These are phyloP conservation scores for Papio anubis DNA, from an alignment of 2,113 vertebrate genomes.

Conservation along the genomic window DNA sequence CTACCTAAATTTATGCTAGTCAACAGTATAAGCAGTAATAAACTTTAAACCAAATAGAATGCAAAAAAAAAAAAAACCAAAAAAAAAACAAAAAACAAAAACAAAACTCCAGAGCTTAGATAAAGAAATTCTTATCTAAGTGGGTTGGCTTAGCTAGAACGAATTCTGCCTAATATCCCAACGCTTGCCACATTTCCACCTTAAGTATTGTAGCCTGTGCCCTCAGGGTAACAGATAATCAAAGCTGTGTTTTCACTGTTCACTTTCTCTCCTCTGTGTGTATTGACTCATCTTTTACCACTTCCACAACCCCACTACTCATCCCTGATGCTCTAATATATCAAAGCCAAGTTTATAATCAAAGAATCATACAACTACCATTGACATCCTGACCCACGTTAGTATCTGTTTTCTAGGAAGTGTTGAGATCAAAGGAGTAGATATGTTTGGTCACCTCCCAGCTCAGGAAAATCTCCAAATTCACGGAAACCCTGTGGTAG, in stretches of 20 bases:
- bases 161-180: conserved; percentile 7
- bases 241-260: conserved; percentile 1
- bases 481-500: not conserved
- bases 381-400: not conserved
- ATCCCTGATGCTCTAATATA: not conserved
- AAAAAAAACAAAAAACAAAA: not conserved
- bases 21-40: conserved; percentile 32
- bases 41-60: conserved; percentile 41
- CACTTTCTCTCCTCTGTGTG: not conserved
- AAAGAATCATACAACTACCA: not conserved
- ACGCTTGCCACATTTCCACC: not conserved
- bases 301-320: not conserved
- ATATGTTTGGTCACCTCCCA: not conserved
- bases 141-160: not conserved
- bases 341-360: conserved; percentile 1
- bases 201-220: not conserved
- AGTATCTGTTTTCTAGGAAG: not conserved
- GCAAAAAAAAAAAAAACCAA: not conserved
- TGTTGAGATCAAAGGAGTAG: not conserved
- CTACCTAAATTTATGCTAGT: conserved; percentile 34
- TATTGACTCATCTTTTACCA: not conserved
- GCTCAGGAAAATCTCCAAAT: not conserved
- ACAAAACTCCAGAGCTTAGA: conserved; percentile 10
- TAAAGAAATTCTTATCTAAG: conserved; percentile 33
- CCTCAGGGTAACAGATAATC: not conserved